These are phyloP conservation scores for Zaprionus capensis DNA, from an alignment of 1,140 invertebrate species.

Conservation along the genomic window DNA sequence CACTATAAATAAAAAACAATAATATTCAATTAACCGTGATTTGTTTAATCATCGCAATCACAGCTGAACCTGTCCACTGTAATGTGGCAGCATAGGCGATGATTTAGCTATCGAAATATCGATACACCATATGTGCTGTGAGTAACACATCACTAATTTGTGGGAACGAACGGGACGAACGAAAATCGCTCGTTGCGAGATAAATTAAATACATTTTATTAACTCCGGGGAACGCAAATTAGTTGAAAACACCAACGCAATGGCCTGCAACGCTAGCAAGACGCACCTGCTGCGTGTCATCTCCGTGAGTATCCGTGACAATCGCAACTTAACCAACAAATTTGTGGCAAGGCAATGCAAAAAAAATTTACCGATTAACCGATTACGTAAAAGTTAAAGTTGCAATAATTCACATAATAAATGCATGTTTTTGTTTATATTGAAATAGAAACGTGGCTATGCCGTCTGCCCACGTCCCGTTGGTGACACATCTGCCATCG, in stretches of 20 bases:
- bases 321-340: constrained; percentile 73
- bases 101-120: not conserved
- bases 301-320: constrained; percentile 70
- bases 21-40: not conserved
- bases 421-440: constrained; percentile 52
- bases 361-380: constrained; percentile 19
- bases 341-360: constrained; percentile 16
- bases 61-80: not conserved
- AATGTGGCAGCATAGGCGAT: not conserved
- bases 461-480: constrained; percentile 85
- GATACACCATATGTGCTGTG: constrained; percentile 8
- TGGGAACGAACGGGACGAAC: constrained; percentile 58
- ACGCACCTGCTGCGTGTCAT: constrained; percentile 77
- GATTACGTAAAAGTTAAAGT: constrained; percentile 68
- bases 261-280: constrained; percentile 84
- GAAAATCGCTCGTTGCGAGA: constrained; percentile 64
- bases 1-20: constrained; percentile 9
- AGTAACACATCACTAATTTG: constrained; percentile 50
- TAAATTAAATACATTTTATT: constrained; percentile 58
- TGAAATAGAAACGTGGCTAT: constrained; percentile 85
- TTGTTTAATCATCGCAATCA: not conserved
- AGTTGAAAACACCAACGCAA: constrained; percentile 54
- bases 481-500: constrained; percentile 84
- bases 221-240: constrained; percentile 53
- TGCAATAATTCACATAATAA: constrained; percentile 23